Conservation (phyloP, 1,140 invertebrate genomes). For the Pomacea maculata region DNA sequence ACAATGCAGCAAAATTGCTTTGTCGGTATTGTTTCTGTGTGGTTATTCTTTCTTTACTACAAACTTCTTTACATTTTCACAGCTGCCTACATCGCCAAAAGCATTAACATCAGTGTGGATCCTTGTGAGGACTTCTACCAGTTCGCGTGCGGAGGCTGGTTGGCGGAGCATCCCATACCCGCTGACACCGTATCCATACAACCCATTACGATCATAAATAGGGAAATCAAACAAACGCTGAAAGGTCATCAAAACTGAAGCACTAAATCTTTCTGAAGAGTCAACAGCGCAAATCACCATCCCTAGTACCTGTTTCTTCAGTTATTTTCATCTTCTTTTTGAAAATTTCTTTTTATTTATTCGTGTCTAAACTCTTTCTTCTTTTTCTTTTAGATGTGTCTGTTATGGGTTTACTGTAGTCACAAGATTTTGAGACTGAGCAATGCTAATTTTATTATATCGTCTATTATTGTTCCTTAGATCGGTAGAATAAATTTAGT, state of each 20-base stretch:
- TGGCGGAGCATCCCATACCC: conserved; percentile 84
- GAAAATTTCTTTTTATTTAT: too few relatives aligned
- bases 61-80: neutral
- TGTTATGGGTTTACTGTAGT: too few relatives aligned
- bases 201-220: conserved; percentile 87
- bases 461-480: too few relatives aligned
- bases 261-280: neutral
- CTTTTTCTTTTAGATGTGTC: too few relatives aligned
- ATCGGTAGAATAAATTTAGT: too few relatives aligned
- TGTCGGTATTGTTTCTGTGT: neutral
- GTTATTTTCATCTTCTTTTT: too few relatives aligned
- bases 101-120: conserved; percentile 71
- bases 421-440: neutral
- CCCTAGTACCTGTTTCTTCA: too few relatives aligned
- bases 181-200: conserved; percentile 88
- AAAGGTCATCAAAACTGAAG: conserved; percentile 69
- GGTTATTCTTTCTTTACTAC: too few relatives aligned
- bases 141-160: conserved; percentile 78
- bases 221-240: conserved; percentile 81
- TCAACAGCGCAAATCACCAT: too few relatives aligned
- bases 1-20: neutral
- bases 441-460: too few relatives aligned
- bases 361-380: too few relatives aligned
- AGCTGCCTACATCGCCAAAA: conserved; percentile 60
- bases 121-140: conserved; percentile 95